Percentiles rank a stretch among this genome's conserved stretches.
Evolutionary conservation across 2,888 invertebrate species (phyloP).

Genomic region (Ectemnius lituratus): DNA sequence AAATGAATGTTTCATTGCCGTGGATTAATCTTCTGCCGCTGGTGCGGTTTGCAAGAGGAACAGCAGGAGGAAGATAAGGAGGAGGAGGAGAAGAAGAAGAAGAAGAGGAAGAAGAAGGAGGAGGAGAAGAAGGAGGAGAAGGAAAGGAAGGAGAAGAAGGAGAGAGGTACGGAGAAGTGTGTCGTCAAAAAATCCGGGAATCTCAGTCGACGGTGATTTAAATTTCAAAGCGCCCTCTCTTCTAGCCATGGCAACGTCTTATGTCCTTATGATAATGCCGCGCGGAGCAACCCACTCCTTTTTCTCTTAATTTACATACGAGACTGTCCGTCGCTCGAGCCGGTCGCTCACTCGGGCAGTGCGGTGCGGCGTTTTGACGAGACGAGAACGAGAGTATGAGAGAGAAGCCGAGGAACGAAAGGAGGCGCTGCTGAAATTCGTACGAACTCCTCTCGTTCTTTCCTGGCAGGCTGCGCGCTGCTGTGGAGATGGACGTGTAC

Average conservation of each 20-base stretch:
- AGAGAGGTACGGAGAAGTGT: not conserved
- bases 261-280: not conserved
- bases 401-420: conserved; percentile 13
- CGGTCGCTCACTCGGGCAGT: too few relatives aligned
- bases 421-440: conserved; percentile 58
- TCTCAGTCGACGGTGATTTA: conserved; percentile 26
- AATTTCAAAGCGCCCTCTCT: conserved; percentile 29
- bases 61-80: too few relatives aligned
- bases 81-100: too few relatives aligned
- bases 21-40: not conserved
- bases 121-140: too few relatives aligned
- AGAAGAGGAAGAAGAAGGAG: too few relatives aligned
- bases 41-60: not conserved
- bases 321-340: conserved; percentile 11
- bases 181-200: conserved; percentile 1
- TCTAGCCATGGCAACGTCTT: not conserved
- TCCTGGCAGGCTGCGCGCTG: conserved; percentile 9
- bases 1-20: conserved; percentile 10
- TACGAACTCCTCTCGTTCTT: conserved; percentile 37
- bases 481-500: conserved; percentile 43
- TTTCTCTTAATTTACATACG: conserved; percentile 42
- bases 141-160: too few relatives aligned
- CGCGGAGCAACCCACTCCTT: not conserved
- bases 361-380: too few relatives aligned
- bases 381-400: too few relatives aligned